These are phyloP conservation scores for Axis porcinus DNA, from an alignment of 2,113 vertebrate species.

Conservation along the genomic window DNA sequence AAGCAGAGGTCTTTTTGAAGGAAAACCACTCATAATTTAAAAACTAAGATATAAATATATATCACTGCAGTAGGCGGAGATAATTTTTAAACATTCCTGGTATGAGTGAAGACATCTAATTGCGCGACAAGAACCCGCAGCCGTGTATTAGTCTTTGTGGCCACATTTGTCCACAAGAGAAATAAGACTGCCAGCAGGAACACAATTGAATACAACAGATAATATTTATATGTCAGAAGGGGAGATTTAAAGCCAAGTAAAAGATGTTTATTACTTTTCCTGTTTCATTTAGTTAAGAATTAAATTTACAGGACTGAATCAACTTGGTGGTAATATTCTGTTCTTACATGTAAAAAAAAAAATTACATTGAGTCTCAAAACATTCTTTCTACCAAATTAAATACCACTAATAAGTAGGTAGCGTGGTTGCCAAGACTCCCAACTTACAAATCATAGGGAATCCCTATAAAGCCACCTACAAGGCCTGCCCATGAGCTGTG, in stretches of 20 bases:
- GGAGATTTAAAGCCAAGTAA: constrained; percentile 34
- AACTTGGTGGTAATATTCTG: not conserved
- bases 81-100: not conserved
- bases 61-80: not conserved
- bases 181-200: constrained; percentile 1
- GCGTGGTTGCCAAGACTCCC: not conserved
- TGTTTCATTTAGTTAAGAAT: constrained; percentile 44
- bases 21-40: constrained; percentile 34
- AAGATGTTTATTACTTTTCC: constrained; percentile 26
- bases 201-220: not conserved
- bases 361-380: not conserved
- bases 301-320: constrained; percentile 22
- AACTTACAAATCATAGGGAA: not conserved
- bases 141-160: constrained; percentile 11
- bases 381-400: not conserved
- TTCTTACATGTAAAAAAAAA: not conserved
- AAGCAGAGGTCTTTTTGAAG: not conserved
- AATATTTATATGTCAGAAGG: not conserved
- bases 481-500: not conserved
- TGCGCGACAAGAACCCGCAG: not conserved
- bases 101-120: not conserved
- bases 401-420: not conserved
- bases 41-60: constrained; percentile 30
- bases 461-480: not conserved
- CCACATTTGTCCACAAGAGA: constrained; percentile 35